Evolutionary conservation across 2,797 vertebrate species (phyloP), one percentile per base, ranked within the genome.

Genomic region (Lepilemur ruficaudatus): DNA sequence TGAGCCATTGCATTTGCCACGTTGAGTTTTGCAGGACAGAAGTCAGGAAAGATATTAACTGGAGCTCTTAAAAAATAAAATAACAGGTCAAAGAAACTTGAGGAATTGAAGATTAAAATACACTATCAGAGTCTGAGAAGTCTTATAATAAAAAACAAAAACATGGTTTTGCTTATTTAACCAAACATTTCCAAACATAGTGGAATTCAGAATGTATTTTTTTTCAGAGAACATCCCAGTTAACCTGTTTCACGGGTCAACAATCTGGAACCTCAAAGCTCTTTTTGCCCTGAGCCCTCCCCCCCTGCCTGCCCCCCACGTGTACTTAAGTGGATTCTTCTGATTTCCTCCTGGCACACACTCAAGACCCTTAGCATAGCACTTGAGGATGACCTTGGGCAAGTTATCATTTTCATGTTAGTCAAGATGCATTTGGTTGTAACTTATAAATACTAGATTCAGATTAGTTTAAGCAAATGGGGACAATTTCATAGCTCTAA

Each of bases 351-450:
- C 6, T 1, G 5, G 0, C 32, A 5, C 0, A 11, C 2, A 7
- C 4, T 23, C 38, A 3, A 1, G 0, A 0, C 2, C 46, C 63
- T 63, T 28, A 41, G 23, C 14, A 43, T 13, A 5, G 3, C 17
- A 35, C 17, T 76, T 9, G 17, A 38, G 23, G 15, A 5, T 50
- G 46, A n/a, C 10, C 52, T 38, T 25, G 32, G 13, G 6, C 43
- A 75, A 32, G 35, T 75, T 3, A 28, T 20, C 13, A 25, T 43
- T 81, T 92, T 20, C 32, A 11, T 73, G 12, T n/a, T 46, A 52
- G 18, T 88, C 32, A 46, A 41, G 28, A 17, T 73, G 84, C 52
- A 18, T 52, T 55, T 35, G 10, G 14, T 46, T 80, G 10, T 38
- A 14, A 89, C 35, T 70, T 85, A 55, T 2, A 55, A 79, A 87